These are phyloP conservation scores for Eucriotettix oculatus DNA, from an alignment of 2,888 invertebrate genomes.

Conservation along the genomic window DNA sequence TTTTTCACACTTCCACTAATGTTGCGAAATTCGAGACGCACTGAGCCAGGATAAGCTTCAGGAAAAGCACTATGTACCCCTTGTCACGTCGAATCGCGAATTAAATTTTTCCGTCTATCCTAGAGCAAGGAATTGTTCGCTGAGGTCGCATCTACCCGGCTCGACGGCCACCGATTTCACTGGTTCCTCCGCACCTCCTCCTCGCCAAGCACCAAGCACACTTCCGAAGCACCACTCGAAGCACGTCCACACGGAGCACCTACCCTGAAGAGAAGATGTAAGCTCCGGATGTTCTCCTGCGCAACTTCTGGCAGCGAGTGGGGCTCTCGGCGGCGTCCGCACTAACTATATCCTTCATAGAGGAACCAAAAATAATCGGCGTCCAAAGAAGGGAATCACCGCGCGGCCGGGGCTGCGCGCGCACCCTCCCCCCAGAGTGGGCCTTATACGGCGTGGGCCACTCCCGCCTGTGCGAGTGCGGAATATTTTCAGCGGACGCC, in stretches of 20 bases:
- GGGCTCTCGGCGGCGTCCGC: background rate
- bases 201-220: background rate
- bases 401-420: background rate
- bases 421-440: background rate
- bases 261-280: background rate
- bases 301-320: slow-evolving; percentile 1
- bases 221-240: background rate
- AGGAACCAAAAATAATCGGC: background rate
- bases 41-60: no score
- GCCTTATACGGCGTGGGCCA: background rate
- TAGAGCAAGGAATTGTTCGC: no score
- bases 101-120: background rate
- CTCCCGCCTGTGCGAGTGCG: background rate
- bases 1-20: no score
- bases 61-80: background rate
- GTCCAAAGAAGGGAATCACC: background rate
- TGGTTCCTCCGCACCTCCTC: background rate
- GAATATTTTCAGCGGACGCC: no score
- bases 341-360: background rate
- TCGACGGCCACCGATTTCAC: no score
- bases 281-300: background rate
- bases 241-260: background rate
- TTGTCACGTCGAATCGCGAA: background rate
- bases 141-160: no score
- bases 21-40: no score